Base-by-base conservation (phyloP, 2,797 vertebrate species). In the Xenops minutus region DNA sequence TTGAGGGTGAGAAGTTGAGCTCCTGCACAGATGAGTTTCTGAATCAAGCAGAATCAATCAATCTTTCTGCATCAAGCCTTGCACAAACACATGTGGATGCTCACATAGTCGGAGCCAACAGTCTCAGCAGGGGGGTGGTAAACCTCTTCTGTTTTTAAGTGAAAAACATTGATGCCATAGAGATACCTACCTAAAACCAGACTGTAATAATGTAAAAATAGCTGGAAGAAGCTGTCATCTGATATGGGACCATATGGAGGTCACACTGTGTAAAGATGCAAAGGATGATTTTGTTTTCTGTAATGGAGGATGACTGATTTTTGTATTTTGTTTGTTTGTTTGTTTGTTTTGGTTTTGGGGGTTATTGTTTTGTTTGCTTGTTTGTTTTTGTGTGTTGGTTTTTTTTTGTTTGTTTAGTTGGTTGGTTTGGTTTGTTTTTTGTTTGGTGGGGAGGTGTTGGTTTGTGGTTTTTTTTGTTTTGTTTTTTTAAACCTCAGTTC, bases 61-160 rank as follows among this genome's bases (percentile, higher is more conserved):
- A 10, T 9, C 32, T 88, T 82, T 76, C 12, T 61, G 8, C 9
- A 62, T 43, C 12, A 49, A 63, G 43, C 24, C 4, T 0, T 49
- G 21, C 5, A 20, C 7, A 14, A 9, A 22, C 1, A 0, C 1
- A 0, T 7, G 5, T 23, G 7, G 3, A 3, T 2, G 4, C 10
- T 12, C 7, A 20, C 20, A 21, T 2, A 23, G 2, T 6, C 5
- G 32, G 20, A 67, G 14, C 3, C 51, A 24, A 0, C 14, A n/a
- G 10, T 17, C 39, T 29, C 43, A 72, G 36, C 41, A 44, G 18
- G 9, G 22, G 22, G 9, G 11, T 29, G 56, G 7, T 12, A 69
- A 19, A n/a, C 0, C 0, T 73, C 11, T 44, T 48, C 4, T 52
- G 12, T 74, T 26, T 81, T 67, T 63, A 6, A 67, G 12, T 68